These are phyloP conservation scores for Aplodontia rufa DNA, from an alignment of 2,113 vertebrate species.

Conservation along the genomic window DNA sequence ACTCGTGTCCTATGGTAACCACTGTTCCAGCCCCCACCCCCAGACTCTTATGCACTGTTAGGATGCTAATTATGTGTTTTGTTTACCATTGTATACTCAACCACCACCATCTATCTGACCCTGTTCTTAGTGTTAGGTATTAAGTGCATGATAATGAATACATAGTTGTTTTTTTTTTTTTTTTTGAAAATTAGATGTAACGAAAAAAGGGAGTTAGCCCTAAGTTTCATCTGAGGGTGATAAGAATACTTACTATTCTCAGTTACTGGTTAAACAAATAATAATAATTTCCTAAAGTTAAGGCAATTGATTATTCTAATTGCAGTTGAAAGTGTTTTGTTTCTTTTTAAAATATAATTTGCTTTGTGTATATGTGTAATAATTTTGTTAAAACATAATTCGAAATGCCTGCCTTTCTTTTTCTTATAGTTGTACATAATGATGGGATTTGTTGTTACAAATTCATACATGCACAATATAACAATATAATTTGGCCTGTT, in stretches of 20 bases:
- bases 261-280: not conserved
- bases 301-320: slow-evolving; percentile 4
- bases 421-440: no score
- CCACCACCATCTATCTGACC: not conserved
- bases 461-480: no score
- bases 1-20: no score
- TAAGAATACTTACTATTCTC: slow-evolving; percentile 15
- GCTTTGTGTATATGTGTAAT: slow-evolving; percentile 22
- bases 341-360: not conserved
- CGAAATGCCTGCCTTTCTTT: not conserved
- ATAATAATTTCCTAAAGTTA: not conserved
- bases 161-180: not conserved
- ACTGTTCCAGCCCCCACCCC: no score
- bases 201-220: slow-evolving; percentile 23
- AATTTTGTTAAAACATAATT: slow-evolving; percentile 17
- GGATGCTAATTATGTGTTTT: not conserved
- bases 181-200: not conserved
- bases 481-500: no score
- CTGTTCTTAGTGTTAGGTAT: not conserved
- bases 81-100: not conserved
- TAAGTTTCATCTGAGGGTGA: not conserved
- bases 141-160: not conserved
- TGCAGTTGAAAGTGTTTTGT: slow-evolving; percentile 30
- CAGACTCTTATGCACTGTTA: no score
- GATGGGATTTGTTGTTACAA: no score